Evolutionary conservation across 37 sponge, comb jelly and placozoan genomes (phyloP).

Genomic region (Cliona cf. orientalis): DNA sequence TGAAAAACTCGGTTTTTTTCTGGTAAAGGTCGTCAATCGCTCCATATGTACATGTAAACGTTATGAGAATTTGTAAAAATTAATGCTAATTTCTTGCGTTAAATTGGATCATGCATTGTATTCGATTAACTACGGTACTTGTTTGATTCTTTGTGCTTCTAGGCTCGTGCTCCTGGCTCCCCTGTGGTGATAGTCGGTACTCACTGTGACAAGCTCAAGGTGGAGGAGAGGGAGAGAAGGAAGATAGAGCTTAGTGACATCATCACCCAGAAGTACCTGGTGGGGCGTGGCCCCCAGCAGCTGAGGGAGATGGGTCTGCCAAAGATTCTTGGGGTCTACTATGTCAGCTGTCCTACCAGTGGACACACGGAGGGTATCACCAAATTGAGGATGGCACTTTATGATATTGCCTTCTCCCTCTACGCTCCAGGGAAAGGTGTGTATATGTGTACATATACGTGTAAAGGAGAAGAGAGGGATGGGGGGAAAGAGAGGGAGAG

Average conservation of each 20-base stretch:
- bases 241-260: slow-evolving; percentile 45
- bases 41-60: no score
- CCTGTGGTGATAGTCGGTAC: slow-evolving; percentile 93
- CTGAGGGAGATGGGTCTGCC: slow-evolving; percentile 82
- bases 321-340: slow-evolving; percentile 73
- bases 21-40: no score
- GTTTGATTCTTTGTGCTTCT: neutral
- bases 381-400: slow-evolving; percentile 74
- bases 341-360: slow-evolving; percentile 70
- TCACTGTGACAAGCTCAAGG: slow-evolving; percentile 74
- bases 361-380: slow-evolving; percentile 69
- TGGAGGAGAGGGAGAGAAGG: slow-evolving; percentile 58
- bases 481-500: no score
- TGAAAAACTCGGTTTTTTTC: no score
- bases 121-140: no score
- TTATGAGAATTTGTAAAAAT: no score
- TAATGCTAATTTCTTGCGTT: no score
- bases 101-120: no score
- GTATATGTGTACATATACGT: neutral
- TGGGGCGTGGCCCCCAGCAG: slow-evolving; percentile 52
- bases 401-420: slow-evolving; percentile 78
- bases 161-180: slow-evolving; percentile 91
- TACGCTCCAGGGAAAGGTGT: slow-evolving; percentile 32
- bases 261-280: slow-evolving; percentile 62
- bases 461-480: no score